Base-by-base conservation (phyloP, 2,888 invertebrate genomes). In the Parascotia fuliginaria region DNA sequence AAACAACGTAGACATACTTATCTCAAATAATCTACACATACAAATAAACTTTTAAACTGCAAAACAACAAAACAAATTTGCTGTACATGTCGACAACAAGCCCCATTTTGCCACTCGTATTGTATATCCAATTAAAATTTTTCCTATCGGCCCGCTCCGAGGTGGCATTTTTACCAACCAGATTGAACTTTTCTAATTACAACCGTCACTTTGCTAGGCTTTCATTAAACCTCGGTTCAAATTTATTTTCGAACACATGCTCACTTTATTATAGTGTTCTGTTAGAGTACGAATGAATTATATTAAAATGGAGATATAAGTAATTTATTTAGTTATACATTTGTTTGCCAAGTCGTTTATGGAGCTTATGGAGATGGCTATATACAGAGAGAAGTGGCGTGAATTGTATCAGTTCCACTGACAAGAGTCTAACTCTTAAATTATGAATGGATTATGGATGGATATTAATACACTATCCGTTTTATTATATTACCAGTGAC, bases 181-280 rank as follows among this genome's bases (percentile, higher is more conserved):
- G 55, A 53, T 66, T 64, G 56, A 85, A 84, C 75, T 85, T 85
- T 85, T 85, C 80, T 86, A 84, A 86, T 86, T 83, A 85, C 66
- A 61, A 55, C 7, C 48, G 60, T 65, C 57, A 63, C 46, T 57
- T 58, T 22, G 43, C 37, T 24, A 29, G 42, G 41, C 49, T 70
- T 70, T 65, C 53, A 63, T 63, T 66, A 65, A 28, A 53, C 32
- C 14, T 50, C 38, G 46, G 12, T 32, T 16, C 34, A 40, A 33
- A 33, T 44, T 24, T 40, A 43, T 47, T 54, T 32, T 43, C 9
- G 12, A 32, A 46, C 9, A 39, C 13, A 32, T 50, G 32, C 45
- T 65, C 57, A 41, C 47, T 41, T 37, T 53, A 43, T 58, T 29
- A 42, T 7, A 24, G 4, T 24, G 7, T 3, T 19, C 19, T 19